Conservation (phyloP, 2,888 invertebrate species). For the Chalcosyrphus nemorum region DNA sequence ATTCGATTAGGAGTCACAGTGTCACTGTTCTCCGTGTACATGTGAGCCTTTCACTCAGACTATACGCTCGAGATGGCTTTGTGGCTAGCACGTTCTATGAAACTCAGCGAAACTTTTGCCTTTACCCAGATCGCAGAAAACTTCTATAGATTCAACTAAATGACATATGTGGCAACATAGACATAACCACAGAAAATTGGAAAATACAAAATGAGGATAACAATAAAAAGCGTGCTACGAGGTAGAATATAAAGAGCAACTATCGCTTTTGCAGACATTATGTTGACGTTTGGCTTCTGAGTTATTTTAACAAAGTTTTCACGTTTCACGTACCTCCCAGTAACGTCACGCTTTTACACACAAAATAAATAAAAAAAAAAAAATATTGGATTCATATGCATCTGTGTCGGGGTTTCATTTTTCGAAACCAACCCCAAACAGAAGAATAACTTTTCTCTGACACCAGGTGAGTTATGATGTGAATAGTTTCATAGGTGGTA, state of each 20-base stretch:
- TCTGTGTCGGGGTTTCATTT: background rate
- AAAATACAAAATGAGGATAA: background rate
- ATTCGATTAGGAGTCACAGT: conserved; percentile 12
- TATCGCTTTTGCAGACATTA: conserved; percentile 29
- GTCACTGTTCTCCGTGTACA: conserved; percentile 2
- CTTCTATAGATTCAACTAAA: background rate
- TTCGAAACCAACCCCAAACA: background rate
- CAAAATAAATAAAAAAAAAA: too few relatives aligned
- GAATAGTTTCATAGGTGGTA: background rate
- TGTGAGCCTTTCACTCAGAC: background rate
- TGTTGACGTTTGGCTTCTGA: conserved; percentile 28
- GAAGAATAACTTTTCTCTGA: background rate
- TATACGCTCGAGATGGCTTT: background rate
- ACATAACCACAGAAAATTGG: background rate
- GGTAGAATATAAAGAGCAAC: background rate
- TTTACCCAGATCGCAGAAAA: background rate
- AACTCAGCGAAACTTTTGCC: conserved; percentile 10
- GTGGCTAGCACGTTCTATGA: conserved; percentile 11
- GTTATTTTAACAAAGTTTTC: conserved; percentile 34
- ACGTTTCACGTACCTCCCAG: background rate
- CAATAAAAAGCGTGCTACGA: background rate
- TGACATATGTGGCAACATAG: background rate
- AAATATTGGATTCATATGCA: background rate
- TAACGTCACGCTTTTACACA: too few relatives aligned
- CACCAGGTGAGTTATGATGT: conserved; percentile 5